Evolutionary conservation across 2,113 vertebrate genomes (phyloP).

Genomic region (Elanus axillaris): DNA sequence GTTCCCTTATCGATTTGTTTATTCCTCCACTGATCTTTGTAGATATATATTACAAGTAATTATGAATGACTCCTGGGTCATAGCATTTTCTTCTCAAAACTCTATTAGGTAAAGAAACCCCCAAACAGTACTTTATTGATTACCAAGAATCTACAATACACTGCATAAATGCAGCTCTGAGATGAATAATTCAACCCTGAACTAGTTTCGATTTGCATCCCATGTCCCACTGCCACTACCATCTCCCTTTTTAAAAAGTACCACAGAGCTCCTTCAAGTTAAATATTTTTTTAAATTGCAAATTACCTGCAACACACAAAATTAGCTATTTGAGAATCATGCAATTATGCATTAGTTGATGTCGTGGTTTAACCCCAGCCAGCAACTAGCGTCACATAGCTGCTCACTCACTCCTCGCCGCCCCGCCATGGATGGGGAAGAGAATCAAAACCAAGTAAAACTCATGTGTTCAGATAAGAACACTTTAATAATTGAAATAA

Average conservation of each 20-base stretch:
- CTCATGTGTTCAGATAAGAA: no score
- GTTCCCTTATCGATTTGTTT: background rate
- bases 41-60: background rate
- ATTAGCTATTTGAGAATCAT: background rate
- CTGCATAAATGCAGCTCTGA: background rate
- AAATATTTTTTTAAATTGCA: background rate
- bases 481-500: no score
- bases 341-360: background rate
- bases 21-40: background rate
- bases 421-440: no score
- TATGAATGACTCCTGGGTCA: background rate
- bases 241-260: background rate
- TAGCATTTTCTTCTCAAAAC: background rate
- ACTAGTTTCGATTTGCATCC: background rate
- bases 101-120: background rate
- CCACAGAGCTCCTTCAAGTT: background rate
- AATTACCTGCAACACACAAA: background rate
- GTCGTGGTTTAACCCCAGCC: no score
- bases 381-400: no score
- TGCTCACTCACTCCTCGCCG: no score
- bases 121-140: background rate
- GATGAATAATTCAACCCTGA: background rate
- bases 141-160: background rate
- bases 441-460: no score
- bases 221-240: background rate